These are phyloP conservation scores for Pyrgus malvae DNA, from an alignment of 2,888 invertebrate species.

Conservation along the genomic window DNA sequence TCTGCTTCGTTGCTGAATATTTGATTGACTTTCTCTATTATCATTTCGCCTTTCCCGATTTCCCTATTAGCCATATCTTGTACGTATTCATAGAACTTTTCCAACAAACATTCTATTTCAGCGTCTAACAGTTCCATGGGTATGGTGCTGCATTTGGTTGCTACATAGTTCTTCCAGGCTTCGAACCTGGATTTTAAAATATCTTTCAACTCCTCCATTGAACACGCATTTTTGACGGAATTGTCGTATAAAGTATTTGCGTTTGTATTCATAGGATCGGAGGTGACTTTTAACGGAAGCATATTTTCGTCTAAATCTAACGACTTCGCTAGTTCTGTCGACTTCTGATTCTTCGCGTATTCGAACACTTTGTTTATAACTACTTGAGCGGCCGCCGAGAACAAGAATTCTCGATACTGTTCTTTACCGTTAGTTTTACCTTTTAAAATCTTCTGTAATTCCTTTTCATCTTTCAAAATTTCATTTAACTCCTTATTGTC, in stretches of 20 bases:
- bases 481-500: constrained; percentile 63
- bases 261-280: constrained; percentile 55
- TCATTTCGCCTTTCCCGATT: constrained; percentile 54
- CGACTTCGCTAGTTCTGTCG: constrained; percentile 53
- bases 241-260: constrained; percentile 62
- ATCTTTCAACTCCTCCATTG: constrained; percentile 63
- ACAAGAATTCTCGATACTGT: constrained; percentile 62
- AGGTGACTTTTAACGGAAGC: constrained; percentile 50
- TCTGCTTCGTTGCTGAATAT: constrained; percentile 43
- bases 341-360: constrained; percentile 62
- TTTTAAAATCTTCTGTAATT: constrained; percentile 54
- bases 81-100: constrained; percentile 67
- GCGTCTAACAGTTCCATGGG: constrained; percentile 60
- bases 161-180: constrained; percentile 65
- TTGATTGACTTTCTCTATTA: constrained; percentile 61
- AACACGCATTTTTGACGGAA: constrained; percentile 63
- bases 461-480: constrained; percentile 61
- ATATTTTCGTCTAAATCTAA: constrained; percentile 54
- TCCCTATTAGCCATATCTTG: constrained; percentile 62
- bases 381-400: constrained; percentile 66
- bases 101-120: constrained; percentile 64
- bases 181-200: constrained; percentile 58
- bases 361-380: constrained; percentile 70
- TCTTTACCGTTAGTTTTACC: constrained; percentile 62
- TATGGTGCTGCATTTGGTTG: constrained; percentile 60